phyloP scores from a whole-genome alignment of 2,113 vertebrate genomes.

The Taurulus bubalis region DNA sequence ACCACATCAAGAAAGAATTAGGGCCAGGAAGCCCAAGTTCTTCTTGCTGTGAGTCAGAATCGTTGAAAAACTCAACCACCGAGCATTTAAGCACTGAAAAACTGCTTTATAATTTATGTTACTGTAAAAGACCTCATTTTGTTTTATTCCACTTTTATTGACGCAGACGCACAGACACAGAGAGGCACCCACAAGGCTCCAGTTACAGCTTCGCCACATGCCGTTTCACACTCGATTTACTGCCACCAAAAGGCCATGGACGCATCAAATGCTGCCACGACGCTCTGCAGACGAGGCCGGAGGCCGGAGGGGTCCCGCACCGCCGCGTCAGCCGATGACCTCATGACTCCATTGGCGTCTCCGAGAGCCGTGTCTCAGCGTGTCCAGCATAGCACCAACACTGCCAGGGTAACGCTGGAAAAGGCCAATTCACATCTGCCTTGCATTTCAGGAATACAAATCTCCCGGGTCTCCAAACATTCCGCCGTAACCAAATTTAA shows the following conservation, averaged over 20 bases:
- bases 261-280: slow-evolving; percentile 52
- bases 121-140: slow-evolving; percentile 51
- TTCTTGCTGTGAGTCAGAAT: slow-evolving; percentile 28
- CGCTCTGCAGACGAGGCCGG: slow-evolving; percentile 27
- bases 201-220: slow-evolving; percentile 48
- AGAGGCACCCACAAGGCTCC: slow-evolving; percentile 55
- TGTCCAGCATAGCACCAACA: not conserved
- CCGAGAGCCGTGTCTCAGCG: not conserved
- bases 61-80: slow-evolving; percentile 22
- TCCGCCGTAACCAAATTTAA: not conserved
- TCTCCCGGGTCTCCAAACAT: not conserved
- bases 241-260: slow-evolving; percentile 59
- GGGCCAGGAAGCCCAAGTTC: slow-evolving; percentile 16
- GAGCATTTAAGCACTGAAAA: slow-evolving; percentile 30
- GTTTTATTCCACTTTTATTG: slow-evolving; percentile 50
- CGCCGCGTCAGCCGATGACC: slow-evolving; percentile 44
- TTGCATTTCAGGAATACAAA: not conserved
- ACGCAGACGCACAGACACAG: slow-evolving; percentile 48
- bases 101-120: slow-evolving; percentile 47
- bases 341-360: slow-evolving; percentile 36
- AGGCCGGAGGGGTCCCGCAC: slow-evolving; percentile 47
- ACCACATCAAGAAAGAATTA: slow-evolving; percentile 23
- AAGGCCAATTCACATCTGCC: not conserved
- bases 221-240: slow-evolving; percentile 77
- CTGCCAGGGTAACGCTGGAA: not conserved